A percentile compares a stretch with the other conserved stretches of the same genome.
Conservation (phyloP, 2,113 vertebrate genomes). For the Amphilophus citrinellus region DNA sequence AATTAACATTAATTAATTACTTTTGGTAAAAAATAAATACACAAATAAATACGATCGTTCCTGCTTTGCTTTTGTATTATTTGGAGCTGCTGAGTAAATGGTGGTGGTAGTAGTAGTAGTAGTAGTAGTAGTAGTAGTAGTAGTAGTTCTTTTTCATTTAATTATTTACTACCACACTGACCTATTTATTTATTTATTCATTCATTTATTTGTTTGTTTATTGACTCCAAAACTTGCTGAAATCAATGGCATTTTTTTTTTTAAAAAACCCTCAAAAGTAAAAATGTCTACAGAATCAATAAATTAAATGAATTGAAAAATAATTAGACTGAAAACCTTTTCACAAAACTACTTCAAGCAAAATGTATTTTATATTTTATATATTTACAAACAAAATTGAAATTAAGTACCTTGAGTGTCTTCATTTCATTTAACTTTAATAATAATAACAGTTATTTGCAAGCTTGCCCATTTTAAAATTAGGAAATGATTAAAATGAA, state of each 20-base stretch:
- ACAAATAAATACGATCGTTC: rapidly evolving
- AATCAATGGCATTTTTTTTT: background rate
- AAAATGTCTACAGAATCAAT: background rate
- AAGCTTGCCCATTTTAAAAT: background rate
- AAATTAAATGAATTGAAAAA: background rate
- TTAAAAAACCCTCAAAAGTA: too few species aligned
- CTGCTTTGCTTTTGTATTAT: background rate
- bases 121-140: too few species aligned
- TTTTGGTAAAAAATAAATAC: background rate
- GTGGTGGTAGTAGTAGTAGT: too few species aligned
- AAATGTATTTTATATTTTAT: background rate
- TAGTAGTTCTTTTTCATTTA: too few species aligned
- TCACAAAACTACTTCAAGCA: background rate
- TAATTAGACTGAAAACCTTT: background rate
- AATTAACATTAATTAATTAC: too few species aligned
- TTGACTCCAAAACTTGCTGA: background rate
- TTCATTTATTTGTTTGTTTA: too few species aligned
- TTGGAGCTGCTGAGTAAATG: background rate
- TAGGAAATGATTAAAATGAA: background rate
- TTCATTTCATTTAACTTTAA: background rate
- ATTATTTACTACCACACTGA: background rate
- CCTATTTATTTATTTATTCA: background rate
- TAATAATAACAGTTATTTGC: background rate
- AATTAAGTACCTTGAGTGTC: background rate
- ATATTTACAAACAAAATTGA: background rate